Evolutionary conservation across 1,140 invertebrate genomes (phyloP).

Genomic region (Plutomurus gul): DNA sequence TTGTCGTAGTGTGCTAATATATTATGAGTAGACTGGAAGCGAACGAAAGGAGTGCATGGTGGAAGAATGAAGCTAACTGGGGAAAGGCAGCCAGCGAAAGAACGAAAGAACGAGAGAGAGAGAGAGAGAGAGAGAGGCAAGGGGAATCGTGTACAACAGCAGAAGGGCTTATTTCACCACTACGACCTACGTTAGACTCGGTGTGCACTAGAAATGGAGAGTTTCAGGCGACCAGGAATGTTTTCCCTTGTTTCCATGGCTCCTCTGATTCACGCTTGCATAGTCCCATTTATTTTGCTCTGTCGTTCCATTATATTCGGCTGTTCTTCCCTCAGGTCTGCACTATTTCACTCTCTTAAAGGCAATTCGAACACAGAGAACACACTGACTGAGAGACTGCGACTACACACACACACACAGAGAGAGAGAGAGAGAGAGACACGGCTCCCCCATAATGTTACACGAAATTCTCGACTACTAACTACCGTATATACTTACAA

Average conservation of each 20-base stretch:
- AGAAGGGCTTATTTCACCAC: neutral
- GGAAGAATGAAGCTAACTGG: neutral
- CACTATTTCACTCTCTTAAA: too few species aligned
- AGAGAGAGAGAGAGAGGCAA: neutral
- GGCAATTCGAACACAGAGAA: too few species aligned
- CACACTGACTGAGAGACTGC: too few species aligned
- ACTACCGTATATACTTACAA: too few species aligned
- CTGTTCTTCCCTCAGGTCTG: neutral
- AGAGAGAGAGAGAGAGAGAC: too few species aligned
- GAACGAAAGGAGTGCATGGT: neutral
- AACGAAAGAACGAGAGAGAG: neutral
- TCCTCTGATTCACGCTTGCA: conserved; percentile 39
- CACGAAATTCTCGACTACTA: too few species aligned
- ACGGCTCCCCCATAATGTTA: too few species aligned
- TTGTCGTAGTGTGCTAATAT: neutral
- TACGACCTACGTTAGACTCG: too few species aligned
- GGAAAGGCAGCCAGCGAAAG: neutral
- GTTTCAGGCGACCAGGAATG: conserved; percentile 19
- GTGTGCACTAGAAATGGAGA: neutral
- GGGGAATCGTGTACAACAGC: neutral
- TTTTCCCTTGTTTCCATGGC: conserved; percentile 35
- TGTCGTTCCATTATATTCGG: neutral
- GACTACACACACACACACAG: too few species aligned
- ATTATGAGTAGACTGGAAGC: neutral
- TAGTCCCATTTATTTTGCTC: conserved; percentile 33